These are phyloP conservation scores for Agrotis segetum DNA, from an alignment of 2,888 invertebrate genomes.

Conservation along the genomic window DNA sequence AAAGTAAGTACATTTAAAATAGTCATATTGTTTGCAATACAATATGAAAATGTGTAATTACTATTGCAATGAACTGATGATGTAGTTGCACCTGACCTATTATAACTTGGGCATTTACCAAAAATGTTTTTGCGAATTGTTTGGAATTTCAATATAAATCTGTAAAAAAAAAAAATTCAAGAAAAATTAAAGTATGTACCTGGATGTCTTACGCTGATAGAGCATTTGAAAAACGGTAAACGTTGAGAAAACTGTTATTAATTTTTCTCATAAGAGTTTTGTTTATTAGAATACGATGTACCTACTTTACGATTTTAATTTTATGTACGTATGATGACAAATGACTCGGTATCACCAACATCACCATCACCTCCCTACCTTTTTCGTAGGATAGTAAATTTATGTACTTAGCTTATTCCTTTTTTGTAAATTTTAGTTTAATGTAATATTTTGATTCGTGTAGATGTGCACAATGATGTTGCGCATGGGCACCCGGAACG, in stretches of 20 bases:
- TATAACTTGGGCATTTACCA: not conserved
- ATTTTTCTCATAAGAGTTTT: slow-evolving; percentile 11
- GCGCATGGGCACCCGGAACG: slow-evolving; percentile 22
- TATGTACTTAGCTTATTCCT: no score
- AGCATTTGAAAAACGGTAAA: slow-evolving; percentile 16
- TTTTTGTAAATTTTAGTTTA: no score
- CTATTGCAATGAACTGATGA: not conserved
- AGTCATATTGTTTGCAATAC: not conserved
- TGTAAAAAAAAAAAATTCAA: slow-evolving; percentile 2
- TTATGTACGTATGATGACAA: slow-evolving; percentile 14
- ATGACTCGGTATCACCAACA: slow-evolving; percentile 2
- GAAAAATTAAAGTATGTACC: slow-evolving; percentile 7
- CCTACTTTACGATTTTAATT: slow-evolving; percentile 16
- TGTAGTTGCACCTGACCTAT: slow-evolving; percentile 9
- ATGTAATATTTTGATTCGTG: slow-evolving; percentile 18
- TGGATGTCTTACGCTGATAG: not conserved
- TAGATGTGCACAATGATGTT: slow-evolving; percentile 3
- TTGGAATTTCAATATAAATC: slow-evolving; percentile 25
- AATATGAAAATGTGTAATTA: slow-evolving; percentile 20
- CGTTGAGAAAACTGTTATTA: not conserved
- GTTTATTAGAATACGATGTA: not conserved
- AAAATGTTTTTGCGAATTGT: no score
- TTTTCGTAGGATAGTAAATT: no score
- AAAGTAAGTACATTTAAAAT: not conserved
- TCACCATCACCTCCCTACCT: no score